These are phyloP conservation scores for Tipula helvola DNA, from an alignment of 2,888 invertebrate genomes.

Conservation along the genomic window DNA sequence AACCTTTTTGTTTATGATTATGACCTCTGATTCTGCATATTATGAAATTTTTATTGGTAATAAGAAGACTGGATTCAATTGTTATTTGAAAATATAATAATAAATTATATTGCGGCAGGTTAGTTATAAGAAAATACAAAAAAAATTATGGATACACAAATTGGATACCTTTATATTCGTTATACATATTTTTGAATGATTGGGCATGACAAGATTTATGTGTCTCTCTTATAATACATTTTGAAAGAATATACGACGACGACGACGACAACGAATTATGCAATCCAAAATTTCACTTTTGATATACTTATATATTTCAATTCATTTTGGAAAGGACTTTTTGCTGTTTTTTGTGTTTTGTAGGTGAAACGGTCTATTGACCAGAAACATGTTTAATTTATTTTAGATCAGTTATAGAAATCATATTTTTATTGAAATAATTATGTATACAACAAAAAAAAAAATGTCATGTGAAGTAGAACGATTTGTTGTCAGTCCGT, in stretches of 20 bases:
- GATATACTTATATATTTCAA: background rate
- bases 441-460: background rate
- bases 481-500: background rate
- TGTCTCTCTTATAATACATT: background rate
- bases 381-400: background rate
- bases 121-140: background rate
- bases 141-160: background rate
- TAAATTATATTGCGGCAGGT: background rate
- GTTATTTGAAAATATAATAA: background rate
- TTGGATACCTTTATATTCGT: background rate
- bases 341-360: background rate
- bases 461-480: background rate
- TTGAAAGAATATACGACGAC: background rate
- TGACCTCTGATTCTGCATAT: background rate
- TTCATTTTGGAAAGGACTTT: background rate
- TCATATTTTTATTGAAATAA: background rate
- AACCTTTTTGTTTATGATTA: background rate
- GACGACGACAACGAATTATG: background rate
- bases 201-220: constrained; percentile 1
- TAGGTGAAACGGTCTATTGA: background rate
- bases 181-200: background rate
- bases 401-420: background rate
- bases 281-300: background rate
- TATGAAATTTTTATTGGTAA: background rate
- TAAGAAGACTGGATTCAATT: background rate